A percentile compares a stretch with the other conserved stretches of the same genome.
phyloP scores from a whole-genome alignment of 2,888 invertebrate species.

The Thymelicus lineola region DNA sequence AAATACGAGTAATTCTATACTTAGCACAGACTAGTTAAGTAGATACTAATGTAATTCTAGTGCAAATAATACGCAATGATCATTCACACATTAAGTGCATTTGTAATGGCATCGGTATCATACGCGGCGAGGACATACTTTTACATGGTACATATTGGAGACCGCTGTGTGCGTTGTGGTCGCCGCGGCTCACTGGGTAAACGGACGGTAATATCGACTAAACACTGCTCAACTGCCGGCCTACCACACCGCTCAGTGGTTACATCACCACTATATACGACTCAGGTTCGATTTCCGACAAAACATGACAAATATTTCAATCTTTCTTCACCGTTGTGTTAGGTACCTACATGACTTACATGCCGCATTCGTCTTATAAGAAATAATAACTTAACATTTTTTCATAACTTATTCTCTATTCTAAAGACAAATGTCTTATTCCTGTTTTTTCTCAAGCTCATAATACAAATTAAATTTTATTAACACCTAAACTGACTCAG shows the following conservation, averaged over 20 bases:
- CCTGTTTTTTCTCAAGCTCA: too few relatives aligned
- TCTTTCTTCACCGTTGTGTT: too few relatives aligned
- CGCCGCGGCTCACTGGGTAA: constrained; percentile 70
- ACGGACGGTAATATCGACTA: constrained; percentile 78
- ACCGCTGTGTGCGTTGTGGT: constrained; percentile 62
- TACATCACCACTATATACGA: constrained; percentile 15
- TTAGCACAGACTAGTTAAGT: not conserved
- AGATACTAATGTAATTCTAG: constrained; percentile 5
- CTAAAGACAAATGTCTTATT: not conserved
- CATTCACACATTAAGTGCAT: constrained; percentile 37
- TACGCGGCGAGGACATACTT: constrained; percentile 38
- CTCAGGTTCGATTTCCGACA: constrained; percentile 50
- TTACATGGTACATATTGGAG: constrained; percentile 29
- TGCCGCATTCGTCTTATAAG: too few relatives aligned
- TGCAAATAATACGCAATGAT: constrained; percentile 31
- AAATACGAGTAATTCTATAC: not conserved
- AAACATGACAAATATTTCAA: not conserved
- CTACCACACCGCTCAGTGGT: constrained; percentile 45
- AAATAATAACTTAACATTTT: too few relatives aligned
- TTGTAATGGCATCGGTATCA: constrained; percentile 37
- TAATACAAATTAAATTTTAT: constrained; percentile 12
- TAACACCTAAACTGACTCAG: constrained; percentile 2
- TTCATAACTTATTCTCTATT: too few relatives aligned
- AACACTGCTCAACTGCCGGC: constrained; percentile 66
- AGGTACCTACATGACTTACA: too few relatives aligned